Evolutionary conservation across 2,797 vertebrate species (phyloP), one percentile per base, ranked within the genome.

Genomic region (Loris lydekkerianus): DNA sequence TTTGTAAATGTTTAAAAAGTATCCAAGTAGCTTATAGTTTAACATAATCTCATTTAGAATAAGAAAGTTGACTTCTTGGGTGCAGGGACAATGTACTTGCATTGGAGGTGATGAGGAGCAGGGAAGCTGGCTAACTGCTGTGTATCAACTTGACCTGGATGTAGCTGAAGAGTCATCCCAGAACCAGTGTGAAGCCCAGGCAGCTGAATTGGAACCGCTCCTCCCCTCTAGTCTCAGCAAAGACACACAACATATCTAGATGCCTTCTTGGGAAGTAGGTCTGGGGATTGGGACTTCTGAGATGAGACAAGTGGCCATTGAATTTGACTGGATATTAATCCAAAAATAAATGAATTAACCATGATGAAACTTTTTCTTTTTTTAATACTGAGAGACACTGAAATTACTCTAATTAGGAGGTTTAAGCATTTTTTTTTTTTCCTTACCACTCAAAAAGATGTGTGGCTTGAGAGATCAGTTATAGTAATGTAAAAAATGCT

Each of bases 311-410:
- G 63, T 65, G n/a, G 34, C 43, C 40, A 21, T 5, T 61, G 67
- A 78, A 77, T 37, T 81, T 94, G 67, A 94, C 20, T 65, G 60
- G 83, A 72, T 87, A 93, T 69, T 95, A 60, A 67, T 49, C 8
- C 11, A 63, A 94, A 95, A 92, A 56, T 69, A 94, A 94, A 93
- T 58, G 69, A 89, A 73, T 40, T 8, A 86, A 91, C 11, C 46
- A 21, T 17, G 49, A 67, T 10, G 65, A 80, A 40, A 53, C 37
- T 46, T 92, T 93, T 61, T 49, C n/a, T 46, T 92, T 93, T 61
- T 49, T 76, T 86, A 5, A 96, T 89, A 34, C 3, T 25, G 18
- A 85, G 65, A 87, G 29, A 70, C 40, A 56, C 10, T 65, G n/a
- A 65, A 43, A 4, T 60, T 83, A 53, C 5, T 81, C 70, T 81